phyloP scores from a whole-genome alignment of 2,797 vertebrate genomes.

The Onychomys torridus region DNA sequence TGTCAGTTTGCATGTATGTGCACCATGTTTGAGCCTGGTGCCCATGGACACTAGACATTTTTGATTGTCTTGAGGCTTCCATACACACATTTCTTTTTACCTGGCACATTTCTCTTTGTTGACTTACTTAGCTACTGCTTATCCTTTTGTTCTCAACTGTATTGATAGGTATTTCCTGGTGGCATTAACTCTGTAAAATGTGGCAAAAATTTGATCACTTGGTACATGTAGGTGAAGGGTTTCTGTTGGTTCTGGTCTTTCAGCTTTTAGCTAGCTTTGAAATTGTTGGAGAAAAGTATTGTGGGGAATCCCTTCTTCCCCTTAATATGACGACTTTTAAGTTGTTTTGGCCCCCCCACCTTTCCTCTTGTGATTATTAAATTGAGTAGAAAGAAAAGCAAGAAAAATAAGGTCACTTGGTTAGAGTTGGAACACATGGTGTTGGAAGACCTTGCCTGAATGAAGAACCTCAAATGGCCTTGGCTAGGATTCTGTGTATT shows the following conservation, averaged over 20 bases:
- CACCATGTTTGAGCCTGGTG: background rate
- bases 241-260: background rate
- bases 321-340: background rate
- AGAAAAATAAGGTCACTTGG: background rate
- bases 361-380: background rate
- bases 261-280: background rate
- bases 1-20: background rate
- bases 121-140: background rate
- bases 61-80: background rate
- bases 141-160: background rate
- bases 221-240: background rate
- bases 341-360: background rate
- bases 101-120: background rate
- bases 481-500: background rate
- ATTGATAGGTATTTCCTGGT: background rate
- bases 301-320: background rate
- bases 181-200: background rate
- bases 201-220: conserved; percentile 2
- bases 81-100: background rate
- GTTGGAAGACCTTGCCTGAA: background rate
- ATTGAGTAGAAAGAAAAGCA: background rate
- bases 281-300: background rate
- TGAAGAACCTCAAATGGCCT: background rate
- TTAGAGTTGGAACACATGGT: background rate
- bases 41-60: background rate